These are phyloP conservation scores for Acanthurus leucopareius DNA, from an alignment of 2,797 vertebrate genomes.

Conservation along the genomic window DNA sequence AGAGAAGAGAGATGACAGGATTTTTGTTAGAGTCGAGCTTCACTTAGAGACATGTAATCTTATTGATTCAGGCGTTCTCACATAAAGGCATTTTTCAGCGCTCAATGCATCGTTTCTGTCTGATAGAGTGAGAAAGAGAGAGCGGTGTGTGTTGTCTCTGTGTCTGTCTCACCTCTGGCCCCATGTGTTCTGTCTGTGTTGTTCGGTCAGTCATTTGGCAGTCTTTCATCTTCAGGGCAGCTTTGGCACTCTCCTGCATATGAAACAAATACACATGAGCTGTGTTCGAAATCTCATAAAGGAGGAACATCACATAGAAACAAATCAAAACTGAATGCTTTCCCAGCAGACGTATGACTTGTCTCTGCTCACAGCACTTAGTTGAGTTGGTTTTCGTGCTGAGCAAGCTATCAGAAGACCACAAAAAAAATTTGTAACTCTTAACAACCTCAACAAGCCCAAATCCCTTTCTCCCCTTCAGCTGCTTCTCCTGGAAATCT, in stretches of 20 bases:
- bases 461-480: conserved; percentile 19
- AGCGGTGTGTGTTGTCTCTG: conserved; percentile 7
- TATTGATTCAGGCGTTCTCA: conserved; percentile 9
- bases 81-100: conserved; percentile 42
- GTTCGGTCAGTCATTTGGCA: conserved; percentile 93
- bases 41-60: conserved; percentile 24
- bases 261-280: conserved; percentile 72
- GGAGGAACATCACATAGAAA: conserved; percentile 59
- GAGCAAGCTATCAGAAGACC: conserved; percentile 28
- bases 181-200: conserved; percentile 94
- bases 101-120: conserved; percentile 9
- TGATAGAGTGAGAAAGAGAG: conserved; percentile 22
- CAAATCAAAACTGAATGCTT: conserved; percentile 48
- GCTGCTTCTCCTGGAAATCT: conserved; percentile 45
- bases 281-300: conserved; percentile 45
- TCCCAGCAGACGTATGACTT: conserved; percentile 41
- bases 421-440: neutral
- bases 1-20: conserved; percentile 12
- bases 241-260: conserved; percentile 91
- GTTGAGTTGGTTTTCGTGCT: conserved; percentile 21
- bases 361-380: conserved; percentile 20
- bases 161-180: conserved; percentile 92
- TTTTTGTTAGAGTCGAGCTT: conserved; percentile 9
- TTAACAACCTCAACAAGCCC: conserved; percentile 19
- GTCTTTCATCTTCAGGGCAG: conserved; percentile 89